A percentile compares a stretch with the other conserved stretches of the same genome.
Conservation (phyloP, 1,140 invertebrate species). For the Lordiphosa mommai region DNA sequence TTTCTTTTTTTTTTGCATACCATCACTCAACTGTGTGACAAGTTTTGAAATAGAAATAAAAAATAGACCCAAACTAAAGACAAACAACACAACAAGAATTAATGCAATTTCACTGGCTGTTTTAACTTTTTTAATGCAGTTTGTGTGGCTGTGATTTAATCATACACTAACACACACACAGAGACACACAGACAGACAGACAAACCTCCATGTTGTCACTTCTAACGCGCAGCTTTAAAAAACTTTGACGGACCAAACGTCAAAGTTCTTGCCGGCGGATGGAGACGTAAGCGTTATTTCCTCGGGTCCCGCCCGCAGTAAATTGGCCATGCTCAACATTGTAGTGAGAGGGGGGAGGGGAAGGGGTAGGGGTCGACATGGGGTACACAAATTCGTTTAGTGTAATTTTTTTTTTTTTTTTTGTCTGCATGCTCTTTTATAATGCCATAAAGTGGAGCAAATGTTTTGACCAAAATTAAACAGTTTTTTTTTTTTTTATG, state of each 20-base stretch:
- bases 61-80: constrained; percentile 50
- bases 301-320: constrained; percentile 40
- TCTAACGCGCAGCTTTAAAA: constrained; percentile 49
- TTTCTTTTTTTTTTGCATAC: background rate
- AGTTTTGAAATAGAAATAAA: constrained; percentile 37
- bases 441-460: constrained; percentile 60
- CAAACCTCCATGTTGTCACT: constrained; percentile 41
- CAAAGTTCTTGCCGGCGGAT: constrained; percentile 46
- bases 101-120: constrained; percentile 55
- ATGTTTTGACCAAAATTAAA: constrained; percentile 62
- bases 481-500: constrained; percentile 23
- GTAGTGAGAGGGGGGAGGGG: constrained; percentile 12
- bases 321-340: constrained; percentile 63
- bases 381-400: constrained; percentile 64
- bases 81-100: constrained; percentile 40
- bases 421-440: constrained; percentile 41
- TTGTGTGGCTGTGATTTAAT: constrained; percentile 63
- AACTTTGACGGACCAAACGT: constrained; percentile 67
- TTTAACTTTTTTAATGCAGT: constrained; percentile 70
- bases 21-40: constrained; percentile 29
- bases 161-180: constrained; percentile 31
- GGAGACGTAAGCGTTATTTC: constrained; percentile 6
- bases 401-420: constrained; percentile 22
- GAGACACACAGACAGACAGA: constrained; percentile 8
- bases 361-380: constrained; percentile 30